Evolutionary conservation across 2,888 invertebrate species (phyloP).

Genomic region (Syrphus vitripennis): DNA sequence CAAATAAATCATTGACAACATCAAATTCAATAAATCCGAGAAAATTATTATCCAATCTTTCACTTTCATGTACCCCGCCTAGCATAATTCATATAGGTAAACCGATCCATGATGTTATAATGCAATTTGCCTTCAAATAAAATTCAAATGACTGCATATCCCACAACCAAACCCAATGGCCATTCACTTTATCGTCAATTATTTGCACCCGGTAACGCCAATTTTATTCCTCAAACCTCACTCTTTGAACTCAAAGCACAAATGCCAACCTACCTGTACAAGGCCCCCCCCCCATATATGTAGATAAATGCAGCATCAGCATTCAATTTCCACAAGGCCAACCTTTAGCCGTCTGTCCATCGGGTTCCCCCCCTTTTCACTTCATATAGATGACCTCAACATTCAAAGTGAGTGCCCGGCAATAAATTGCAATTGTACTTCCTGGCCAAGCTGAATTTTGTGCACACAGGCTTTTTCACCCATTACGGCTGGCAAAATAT

Average conservation of each 20-base stretch:
- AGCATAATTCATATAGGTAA: neutral
- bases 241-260: neutral
- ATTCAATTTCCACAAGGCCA: constrained; percentile 63
- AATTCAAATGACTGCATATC: constrained; percentile 68
- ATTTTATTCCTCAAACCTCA: constrained; percentile 39
- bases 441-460: constrained; percentile 56
- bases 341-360: neutral
- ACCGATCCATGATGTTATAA: constrained; percentile 22
- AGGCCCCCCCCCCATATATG: neutral
- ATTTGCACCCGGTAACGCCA: constrained; percentile 70
- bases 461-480: constrained; percentile 64
- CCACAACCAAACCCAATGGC: constrained; percentile 20
- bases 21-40: constrained; percentile 66
- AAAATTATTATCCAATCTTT: constrained; percentile 63
- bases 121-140: constrained; percentile 68
- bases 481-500: constrained; percentile 68
- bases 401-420: constrained; percentile 57
- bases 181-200: constrained; percentile 61
- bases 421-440: constrained; percentile 71
- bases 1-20: constrained; percentile 61
- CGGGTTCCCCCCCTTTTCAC: neutral
- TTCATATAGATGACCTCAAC: constrained; percentile 45
- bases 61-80: constrained; percentile 18
- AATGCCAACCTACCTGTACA: constrained; percentile 58
- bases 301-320: constrained; percentile 62